Base-by-base conservation (phyloP, 2,113 vertebrate species). In the Trogon melanurus region DNA sequence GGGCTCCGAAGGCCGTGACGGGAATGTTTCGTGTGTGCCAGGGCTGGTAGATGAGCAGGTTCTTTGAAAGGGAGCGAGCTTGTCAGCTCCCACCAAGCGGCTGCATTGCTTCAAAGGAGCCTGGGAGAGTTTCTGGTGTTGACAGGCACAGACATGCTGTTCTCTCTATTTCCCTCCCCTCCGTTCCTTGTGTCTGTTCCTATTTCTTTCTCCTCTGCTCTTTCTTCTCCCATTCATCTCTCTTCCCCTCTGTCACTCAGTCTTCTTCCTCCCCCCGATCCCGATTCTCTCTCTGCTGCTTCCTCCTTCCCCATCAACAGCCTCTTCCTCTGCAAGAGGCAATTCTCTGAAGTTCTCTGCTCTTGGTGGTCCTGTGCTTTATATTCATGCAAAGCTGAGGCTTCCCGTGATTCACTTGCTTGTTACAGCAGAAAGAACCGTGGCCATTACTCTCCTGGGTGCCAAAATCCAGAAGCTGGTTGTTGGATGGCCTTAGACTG, bases 51-150 rank as follows among this genome's bases (percentile, higher is more conserved):
- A 69, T 2, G 74, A 90, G 89, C 91, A 94, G 95, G 84, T 94
- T 94, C 96, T 98, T 98, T 98, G 97, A 98, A 97, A 97, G 93
- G 85, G 90, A 93, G 78, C 51, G 65, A 89, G 88, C 96, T 95
- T 97, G 96, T 97, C 95, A 96, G 96, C 92, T 96, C 34, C 89
- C 73, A 65, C 80, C 13, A 69, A 57, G 95, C 19, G 30, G 93
- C 91, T 80, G 69, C 47, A 62, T 88, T 83, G 93, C 96, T 97
- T 98, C 98, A 98, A 97, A 98, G 97, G 92, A 92, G 38, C 92
- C 89, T 91, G 75, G 50, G 88, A 95, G 94, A 84, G 58, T 48
- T 74, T 91, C 67, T 72, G 80, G 75, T 89, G 85, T 36, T 69
- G 89, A 87, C 94, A 82, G 82, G 53, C 90, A 69, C 83, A 94